phyloP scores from a whole-genome alignment of 2,888 invertebrate genomes.

The Tetragonisca angustula region DNA sequence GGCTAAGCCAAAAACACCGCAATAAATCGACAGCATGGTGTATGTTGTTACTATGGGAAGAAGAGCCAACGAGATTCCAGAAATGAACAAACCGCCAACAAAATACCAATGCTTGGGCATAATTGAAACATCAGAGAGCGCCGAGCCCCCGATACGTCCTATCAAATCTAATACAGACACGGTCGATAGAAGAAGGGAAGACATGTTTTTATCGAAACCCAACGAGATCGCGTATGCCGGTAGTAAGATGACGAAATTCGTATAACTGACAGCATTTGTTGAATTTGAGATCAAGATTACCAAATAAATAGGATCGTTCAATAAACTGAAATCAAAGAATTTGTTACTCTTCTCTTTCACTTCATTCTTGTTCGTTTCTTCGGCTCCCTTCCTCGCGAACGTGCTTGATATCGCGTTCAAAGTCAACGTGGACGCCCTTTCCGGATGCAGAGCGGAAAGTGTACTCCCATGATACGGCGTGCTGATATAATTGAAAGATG shows the following conservation, averaged over 20 bases:
- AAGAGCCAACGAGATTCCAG: slow-evolving; percentile 90
- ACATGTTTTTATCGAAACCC: slow-evolving; percentile 89
- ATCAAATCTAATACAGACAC: slow-evolving; percentile 92
- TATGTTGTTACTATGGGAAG: slow-evolving; percentile 90
- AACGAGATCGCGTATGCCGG: slow-evolving; percentile 91
- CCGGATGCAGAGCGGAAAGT: slow-evolving; percentile 89
- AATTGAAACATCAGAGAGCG: slow-evolving; percentile 90
- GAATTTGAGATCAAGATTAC: slow-evolving; percentile 93
- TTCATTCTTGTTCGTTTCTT: slow-evolving; percentile 77
- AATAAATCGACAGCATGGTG: slow-evolving; percentile 88
- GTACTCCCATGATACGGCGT: slow-evolving; percentile 95
- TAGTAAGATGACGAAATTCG: slow-evolving; percentile 93
- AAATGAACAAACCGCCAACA: slow-evolving; percentile 90
- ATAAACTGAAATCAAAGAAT: slow-evolving; percentile 90
- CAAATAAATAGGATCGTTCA: slow-evolving; percentile 92
- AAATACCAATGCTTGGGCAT: slow-evolving; percentile 94
- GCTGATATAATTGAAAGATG: slow-evolving; percentile 93
- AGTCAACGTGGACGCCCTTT: slow-evolving; percentile 92
- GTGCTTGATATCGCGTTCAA: slow-evolving; percentile 88
- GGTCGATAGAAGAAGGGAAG: slow-evolving; percentile 91
- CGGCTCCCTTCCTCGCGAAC: slow-evolving; percentile 81
- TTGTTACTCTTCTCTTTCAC: slow-evolving; percentile 84
- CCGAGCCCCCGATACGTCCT: slow-evolving; percentile 94
- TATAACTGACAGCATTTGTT: slow-evolving; percentile 94
- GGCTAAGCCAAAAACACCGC: slow-evolving; percentile 91